phyloP scores from a whole-genome alignment of 2,797 vertebrate genomes.

The Pangasius djambal region DNA sequence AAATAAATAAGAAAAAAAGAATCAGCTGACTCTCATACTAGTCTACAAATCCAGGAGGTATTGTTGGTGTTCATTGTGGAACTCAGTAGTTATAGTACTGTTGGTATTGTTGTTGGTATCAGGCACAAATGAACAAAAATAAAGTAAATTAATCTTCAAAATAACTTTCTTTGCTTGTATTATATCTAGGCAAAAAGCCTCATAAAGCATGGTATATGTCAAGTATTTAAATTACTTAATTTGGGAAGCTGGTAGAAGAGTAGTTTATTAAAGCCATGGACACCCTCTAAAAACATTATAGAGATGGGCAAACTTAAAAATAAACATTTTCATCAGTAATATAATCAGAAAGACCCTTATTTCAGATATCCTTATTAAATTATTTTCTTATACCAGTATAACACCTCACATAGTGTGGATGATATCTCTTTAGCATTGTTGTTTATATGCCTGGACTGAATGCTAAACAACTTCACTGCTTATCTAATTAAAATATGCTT shows the following conservation, averaged over 20 bases:
- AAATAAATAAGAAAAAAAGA: background rate
- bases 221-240: background rate
- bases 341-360: background rate
- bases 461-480: slow-evolving; percentile 16
- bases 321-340: background rate
- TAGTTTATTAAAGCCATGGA: background rate
- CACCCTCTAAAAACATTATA: background rate
- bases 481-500: slow-evolving; percentile 50
- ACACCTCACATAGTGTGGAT: background rate
- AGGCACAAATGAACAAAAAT: background rate
- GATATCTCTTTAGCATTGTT: slow-evolving; percentile 7
- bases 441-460: slow-evolving; percentile 2
- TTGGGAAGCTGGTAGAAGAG: background rate
- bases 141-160: background rate
- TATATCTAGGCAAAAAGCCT: background rate
- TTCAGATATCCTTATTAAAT: background rate
- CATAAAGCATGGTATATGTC: background rate
- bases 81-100: background rate
- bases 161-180: background rate
- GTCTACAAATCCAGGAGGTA: background rate
- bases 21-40: background rate
- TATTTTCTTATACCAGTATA: background rate
- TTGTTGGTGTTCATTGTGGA: background rate
- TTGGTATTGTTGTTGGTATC: background rate
- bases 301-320: background rate